These are phyloP conservation scores for Alcis repandata DNA, from an alignment of 2,888 invertebrate genomes.

Conservation along the genomic window DNA sequence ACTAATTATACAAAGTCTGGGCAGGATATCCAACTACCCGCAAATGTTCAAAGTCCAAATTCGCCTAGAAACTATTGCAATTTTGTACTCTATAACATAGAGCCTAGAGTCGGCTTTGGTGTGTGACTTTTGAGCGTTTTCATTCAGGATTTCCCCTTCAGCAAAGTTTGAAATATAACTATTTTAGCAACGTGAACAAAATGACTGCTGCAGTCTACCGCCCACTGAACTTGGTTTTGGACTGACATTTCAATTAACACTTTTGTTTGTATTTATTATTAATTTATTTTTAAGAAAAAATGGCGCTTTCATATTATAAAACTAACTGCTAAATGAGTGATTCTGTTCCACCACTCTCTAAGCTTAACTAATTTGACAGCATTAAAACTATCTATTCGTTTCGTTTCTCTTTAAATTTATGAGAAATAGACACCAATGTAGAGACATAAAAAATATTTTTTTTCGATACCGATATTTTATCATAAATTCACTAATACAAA, in stretches of 20 bases:
- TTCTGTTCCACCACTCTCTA: too few relatives aligned
- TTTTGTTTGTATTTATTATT: constrained; percentile 39
- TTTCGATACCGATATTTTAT: too few relatives aligned
- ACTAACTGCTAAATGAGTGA: too few relatives aligned
- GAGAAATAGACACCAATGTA: too few relatives aligned
- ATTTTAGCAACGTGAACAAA: constrained; percentile 73
- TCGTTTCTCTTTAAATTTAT: too few relatives aligned
- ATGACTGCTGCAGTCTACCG: constrained; percentile 73
- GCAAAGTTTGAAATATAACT: constrained; percentile 71
- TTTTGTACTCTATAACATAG: constrained; percentile 50
- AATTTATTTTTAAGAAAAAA: background rate
- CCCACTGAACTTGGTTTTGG: constrained; percentile 64
- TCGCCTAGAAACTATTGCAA: constrained; percentile 42
- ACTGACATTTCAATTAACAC: constrained; percentile 78
- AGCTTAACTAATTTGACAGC: too few relatives aligned
- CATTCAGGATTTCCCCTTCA: constrained; percentile 73
- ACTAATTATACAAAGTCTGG: constrained; percentile 78
- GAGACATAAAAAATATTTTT: too few relatives aligned
- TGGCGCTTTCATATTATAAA: background rate
- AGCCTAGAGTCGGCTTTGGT: constrained; percentile 53
- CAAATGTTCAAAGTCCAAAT: constrained; percentile 59
- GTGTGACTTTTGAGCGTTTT: constrained; percentile 55
- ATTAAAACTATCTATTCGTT: too few relatives aligned
- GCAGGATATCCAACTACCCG: constrained; percentile 61
- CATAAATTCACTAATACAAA: too few relatives aligned